Conservation (phyloP, 1,140 invertebrate genomes). For the Stenopsyche tienmushanensis region DNA sequence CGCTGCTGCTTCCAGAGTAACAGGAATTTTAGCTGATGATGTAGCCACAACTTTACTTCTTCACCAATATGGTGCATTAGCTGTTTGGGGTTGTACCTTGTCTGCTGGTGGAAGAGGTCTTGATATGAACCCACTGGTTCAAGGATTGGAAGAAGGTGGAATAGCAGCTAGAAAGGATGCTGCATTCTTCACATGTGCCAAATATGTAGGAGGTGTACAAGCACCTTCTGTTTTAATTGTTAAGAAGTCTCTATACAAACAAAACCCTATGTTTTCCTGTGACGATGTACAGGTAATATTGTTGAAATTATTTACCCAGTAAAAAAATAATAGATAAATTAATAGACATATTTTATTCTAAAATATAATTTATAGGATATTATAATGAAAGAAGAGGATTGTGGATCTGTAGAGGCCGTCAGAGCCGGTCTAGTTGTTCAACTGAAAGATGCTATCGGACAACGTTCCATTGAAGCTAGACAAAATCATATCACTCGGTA, state of each 20-base stretch:
- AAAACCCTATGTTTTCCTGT: slow-evolving; percentile 47
- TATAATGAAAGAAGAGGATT: slow-evolving; percentile 83
- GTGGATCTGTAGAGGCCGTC: slow-evolving; percentile 79
- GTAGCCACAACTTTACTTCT: slow-evolving; percentile 78
- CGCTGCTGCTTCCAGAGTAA: slow-evolving; percentile 84
- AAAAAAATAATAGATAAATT: slow-evolving; percentile 7
- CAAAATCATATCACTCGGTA: slow-evolving; percentile 76
- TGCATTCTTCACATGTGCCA: slow-evolving; percentile 87
- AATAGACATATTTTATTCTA: slow-evolving; percentile 2
- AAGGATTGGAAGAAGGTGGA: slow-evolving; percentile 61
- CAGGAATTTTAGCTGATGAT: slow-evolving; percentile 84
- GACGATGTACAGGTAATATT: slow-evolving; percentile 53
- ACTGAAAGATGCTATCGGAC: slow-evolving; percentile 77
- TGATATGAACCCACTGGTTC: slow-evolving; percentile 79
- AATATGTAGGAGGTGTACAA: slow-evolving; percentile 87
- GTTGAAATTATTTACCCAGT: slow-evolving; percentile 8
- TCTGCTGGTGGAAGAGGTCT: slow-evolving; percentile 79
- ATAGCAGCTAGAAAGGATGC: slow-evolving; percentile 82
- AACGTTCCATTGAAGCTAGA: slow-evolving; percentile 68
- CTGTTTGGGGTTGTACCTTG: slow-evolving; percentile 89
- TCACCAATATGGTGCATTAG: slow-evolving; percentile 79
- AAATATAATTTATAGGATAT: slow-evolving; percentile 57
- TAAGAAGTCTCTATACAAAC: slow-evolving; percentile 56
- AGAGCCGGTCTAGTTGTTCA: slow-evolving; percentile 84
- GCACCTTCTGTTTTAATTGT: slow-evolving; percentile 70